Evolutionary conservation across 2,888 invertebrate species (phyloP).

Genomic region (Spatulosminthurus flaviceps): DNA sequence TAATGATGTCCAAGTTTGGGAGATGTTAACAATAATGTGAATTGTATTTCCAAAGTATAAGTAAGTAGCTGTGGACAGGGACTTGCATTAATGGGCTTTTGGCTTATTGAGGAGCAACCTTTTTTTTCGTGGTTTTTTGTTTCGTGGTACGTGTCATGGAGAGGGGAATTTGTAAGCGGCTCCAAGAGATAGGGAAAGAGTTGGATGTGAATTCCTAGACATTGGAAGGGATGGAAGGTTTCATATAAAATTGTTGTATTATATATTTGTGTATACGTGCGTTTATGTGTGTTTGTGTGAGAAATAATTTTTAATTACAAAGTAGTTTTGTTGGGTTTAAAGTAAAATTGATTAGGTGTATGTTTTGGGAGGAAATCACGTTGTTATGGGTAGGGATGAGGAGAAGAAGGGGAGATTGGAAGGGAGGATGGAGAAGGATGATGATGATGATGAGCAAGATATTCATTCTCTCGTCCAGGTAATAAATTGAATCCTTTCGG

Average conservation of each 20-base stretch:
- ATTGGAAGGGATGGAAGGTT: too few species aligned
- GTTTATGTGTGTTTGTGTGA: conserved; percentile 18
- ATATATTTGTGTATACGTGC: too few species aligned
- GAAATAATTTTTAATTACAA: conserved; percentile 35
- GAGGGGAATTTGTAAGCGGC: too few species aligned
- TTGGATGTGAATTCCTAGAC: too few species aligned
- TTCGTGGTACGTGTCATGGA: too few species aligned
- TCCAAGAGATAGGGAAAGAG: too few species aligned
- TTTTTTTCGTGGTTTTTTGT: too few species aligned
- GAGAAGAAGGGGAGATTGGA: background rate
- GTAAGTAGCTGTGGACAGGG: too few species aligned
- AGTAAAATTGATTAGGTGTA: conserved; percentile 10
- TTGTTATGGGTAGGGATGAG: background rate
- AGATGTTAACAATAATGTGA: conserved; percentile 2
- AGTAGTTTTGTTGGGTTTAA: conserved; percentile 26
- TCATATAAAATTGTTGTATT: too few species aligned
- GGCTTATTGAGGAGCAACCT: too few species aligned
- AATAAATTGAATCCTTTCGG: conserved; percentile 40
- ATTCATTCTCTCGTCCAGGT: conserved; percentile 6
- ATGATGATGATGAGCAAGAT: background rate
- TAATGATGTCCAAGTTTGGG: conserved; percentile 12
- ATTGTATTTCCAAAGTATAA: background rate
- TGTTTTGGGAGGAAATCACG: background rate
- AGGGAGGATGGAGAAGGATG: background rate
- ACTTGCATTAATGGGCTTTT: too few species aligned